Percentiles rank a stretch among this genome's conserved stretches.
Conservation (phyloP, 2,113 vertebrate species). For the Chaetops frenatus region DNA sequence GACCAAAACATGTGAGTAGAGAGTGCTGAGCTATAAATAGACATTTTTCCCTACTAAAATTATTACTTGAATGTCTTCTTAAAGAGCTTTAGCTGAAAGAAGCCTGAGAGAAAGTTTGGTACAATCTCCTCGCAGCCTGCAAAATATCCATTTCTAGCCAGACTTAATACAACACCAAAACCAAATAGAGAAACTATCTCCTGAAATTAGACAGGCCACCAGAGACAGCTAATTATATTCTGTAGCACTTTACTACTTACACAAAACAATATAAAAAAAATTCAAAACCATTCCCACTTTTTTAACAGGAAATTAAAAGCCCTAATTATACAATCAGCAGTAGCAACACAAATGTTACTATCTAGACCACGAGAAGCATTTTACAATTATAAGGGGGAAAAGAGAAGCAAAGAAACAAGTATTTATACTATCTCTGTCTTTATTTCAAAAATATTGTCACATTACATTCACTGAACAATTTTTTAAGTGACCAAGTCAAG, state of each 20-base stretch:
- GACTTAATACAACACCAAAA: background rate
- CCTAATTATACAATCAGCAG: background rate
- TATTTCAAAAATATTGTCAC: background rate
- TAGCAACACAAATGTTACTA: background rate
- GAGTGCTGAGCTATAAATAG: conserved; percentile 12
- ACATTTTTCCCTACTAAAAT: background rate
- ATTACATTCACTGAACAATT: background rate
- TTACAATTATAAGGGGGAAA: background rate
- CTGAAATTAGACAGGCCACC: background rate
- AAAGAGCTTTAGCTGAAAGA: conserved; percentile 5
- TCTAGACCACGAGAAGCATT: background rate
- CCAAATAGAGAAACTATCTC: background rate
- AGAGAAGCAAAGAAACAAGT: background rate
- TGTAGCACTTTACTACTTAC: background rate
- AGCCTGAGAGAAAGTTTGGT: background rate
- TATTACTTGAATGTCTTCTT: conserved; percentile 23
- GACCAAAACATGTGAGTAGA: background rate
- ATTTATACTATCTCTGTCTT: background rate
- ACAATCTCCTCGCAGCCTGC: background rate
- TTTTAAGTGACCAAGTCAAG: background rate
- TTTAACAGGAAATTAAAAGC: conserved; percentile 31
- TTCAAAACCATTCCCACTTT: background rate
- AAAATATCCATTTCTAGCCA: background rate
- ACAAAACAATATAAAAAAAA: background rate
- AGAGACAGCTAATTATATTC: conserved; percentile 21